Conservation (phyloP, 2,113 vertebrate genomes). For the Emydura subglobosa region DNA sequence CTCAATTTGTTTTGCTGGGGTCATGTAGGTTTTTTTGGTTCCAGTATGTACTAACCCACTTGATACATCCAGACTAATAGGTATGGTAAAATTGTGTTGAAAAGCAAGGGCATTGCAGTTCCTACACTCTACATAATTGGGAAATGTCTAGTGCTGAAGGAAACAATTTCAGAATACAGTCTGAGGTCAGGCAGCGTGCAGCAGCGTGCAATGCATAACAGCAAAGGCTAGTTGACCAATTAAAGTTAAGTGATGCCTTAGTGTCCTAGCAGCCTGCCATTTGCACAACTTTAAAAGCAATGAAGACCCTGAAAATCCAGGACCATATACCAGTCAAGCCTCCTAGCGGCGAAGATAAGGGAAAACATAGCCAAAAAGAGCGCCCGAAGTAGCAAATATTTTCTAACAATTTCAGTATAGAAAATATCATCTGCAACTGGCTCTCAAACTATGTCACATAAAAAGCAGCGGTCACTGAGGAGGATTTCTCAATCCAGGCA, state of each 20-base stretch:
- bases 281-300: conserved; percentile 18
- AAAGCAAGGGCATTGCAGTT: conserved; percentile 11
- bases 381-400: not conserved
- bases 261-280: not conserved
- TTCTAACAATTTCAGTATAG: conserved; percentile 22
- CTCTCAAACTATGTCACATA: conserved; percentile 26
- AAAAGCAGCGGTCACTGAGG: not conserved
- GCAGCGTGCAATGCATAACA: not conserved
- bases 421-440: conserved; percentile 20
- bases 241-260: conserved; percentile 15
- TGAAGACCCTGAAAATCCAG: not conserved
- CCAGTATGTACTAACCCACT: not conserved
- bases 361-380: not conserved
- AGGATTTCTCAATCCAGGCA: not conserved
- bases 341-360: not conserved
- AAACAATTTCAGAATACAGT: conserved; percentile 10
- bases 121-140: conserved; percentile 37
- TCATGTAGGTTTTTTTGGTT: conserved; percentile 1
- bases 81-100: conserved; percentile 24
- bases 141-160: conserved; percentile 29
- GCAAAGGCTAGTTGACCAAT: conserved; percentile 36
- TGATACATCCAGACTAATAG: conserved; percentile 13
- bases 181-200: not conserved
- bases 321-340: not conserved
- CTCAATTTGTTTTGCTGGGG: conserved; percentile 62